Base-by-base conservation (phyloP, 2,888 invertebrate genomes). In the Pseudococcus jackbeardsleyi region DNA sequence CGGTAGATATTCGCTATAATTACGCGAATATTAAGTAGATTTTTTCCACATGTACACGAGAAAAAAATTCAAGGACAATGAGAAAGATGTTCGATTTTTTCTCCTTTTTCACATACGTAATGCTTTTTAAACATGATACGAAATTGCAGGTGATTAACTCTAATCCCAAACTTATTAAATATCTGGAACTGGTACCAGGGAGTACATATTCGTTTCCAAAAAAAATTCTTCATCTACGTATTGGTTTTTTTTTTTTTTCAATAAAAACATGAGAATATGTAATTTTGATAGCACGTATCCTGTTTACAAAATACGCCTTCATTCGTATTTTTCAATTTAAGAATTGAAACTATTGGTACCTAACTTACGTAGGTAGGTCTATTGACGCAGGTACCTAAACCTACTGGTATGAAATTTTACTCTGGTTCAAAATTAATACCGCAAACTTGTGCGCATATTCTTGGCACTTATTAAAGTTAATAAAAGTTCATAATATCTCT, bases 31-130 rank as follows among this genome's bases (percentile, higher is more conserved):
- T 50, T 15, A 46, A 15, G 19, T 19, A 33, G 26, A 19, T 59
- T 59, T 19, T 19, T 19, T 59, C 59, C 6, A 9, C 59, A 59
- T 19, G 9, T 59, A 15, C 4, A 59, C 11, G 59, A 19, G 11
- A 3, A 59, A 59, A 59, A 59, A 72, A 26, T 72, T 72, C 68
- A 72, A 72, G 68, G 68, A 12, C 33, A 33, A 72, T 33, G 33
- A 72, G 33, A 72, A 72, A 72, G 68, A 72, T 72, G 68, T 33
- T 22, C 8, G 64, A 9, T 64, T 64, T 72, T 72, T 72, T 26
- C 5, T 72, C 15, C 33, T 33, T 33, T 26, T 12, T 26, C 68
- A 19, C 6, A 19, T n/a, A 8, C 19, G 11, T 59, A 59, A 59
- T 59, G 19, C 0, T 5, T 59, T 19, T 59, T 3, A 59, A 59